phyloP scores from a whole-genome alignment of 2,113 vertebrate genomes.

The Peromyscus californicus region DNA sequence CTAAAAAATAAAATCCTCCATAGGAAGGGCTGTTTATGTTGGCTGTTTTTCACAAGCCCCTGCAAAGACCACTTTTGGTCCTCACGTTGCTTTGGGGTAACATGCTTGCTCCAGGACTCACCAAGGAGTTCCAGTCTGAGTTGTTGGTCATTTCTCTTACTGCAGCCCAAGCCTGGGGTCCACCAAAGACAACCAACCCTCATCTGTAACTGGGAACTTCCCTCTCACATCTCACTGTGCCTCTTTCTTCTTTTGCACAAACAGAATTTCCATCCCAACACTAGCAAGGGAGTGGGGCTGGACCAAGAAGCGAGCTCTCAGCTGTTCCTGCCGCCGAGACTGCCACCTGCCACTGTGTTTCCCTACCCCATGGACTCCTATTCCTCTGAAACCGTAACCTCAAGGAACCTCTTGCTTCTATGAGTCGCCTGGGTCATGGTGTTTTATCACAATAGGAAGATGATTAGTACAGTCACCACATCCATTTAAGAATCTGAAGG shows the following conservation, averaged over 20 bases:
- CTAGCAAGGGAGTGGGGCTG: background rate
- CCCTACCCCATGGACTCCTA: background rate
- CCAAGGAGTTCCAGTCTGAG: background rate
- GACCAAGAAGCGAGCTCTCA: background rate
- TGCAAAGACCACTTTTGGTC: background rate
- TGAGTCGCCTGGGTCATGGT: background rate
- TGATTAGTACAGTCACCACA: background rate
- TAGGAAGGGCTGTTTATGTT: background rate
- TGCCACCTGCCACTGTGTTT: background rate
- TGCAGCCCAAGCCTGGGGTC: background rate
- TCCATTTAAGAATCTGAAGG: background rate
- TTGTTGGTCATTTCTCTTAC: constrained; percentile 4
- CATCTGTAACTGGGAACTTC: background rate
- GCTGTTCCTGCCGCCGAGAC: background rate
- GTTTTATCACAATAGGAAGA: background rate
- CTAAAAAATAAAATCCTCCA: background rate
- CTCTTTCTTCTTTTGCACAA: background rate
- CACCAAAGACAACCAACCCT: background rate
- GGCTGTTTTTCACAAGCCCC: background rate
- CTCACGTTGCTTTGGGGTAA: background rate
- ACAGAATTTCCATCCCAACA: background rate
- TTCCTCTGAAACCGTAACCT: background rate
- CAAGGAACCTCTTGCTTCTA: background rate
- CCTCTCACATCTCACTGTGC: background rate
- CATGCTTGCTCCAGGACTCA: background rate